Evolutionary conservation across 2,888 invertebrate genomes (phyloP).

Genomic region (Invenusta paracnida): DNA sequence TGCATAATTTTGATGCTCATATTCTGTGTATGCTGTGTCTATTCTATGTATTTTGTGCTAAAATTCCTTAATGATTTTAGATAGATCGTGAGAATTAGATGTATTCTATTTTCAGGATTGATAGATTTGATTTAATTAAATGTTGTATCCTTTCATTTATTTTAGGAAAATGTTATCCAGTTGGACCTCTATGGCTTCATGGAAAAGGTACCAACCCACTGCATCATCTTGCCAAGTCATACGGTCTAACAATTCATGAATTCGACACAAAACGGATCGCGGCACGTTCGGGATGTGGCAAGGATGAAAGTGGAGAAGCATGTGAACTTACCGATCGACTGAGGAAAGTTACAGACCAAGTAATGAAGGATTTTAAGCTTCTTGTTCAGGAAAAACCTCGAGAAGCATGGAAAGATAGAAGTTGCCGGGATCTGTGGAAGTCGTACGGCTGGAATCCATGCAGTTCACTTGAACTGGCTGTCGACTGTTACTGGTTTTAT

Average conservation of each 20-base stretch:
- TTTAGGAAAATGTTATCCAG: neutral
- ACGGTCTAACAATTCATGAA: neutral
- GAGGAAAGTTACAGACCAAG: neutral
- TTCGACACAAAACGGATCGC: neutral
- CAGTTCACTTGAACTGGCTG: neutral
- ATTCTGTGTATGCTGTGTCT: neutral
- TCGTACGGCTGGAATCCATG: neutral
- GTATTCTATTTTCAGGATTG: too few relatives aligned
- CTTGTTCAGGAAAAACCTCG: neutral
- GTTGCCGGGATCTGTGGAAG: neutral
- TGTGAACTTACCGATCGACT: neutral
- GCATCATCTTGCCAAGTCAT: constrained; percentile 5
- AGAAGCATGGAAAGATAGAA: neutral
- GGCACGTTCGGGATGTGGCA: neutral
- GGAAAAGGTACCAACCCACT: constrained; percentile 32
- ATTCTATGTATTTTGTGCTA: neutral
- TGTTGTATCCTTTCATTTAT: too few relatives aligned
- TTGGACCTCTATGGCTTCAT: constrained; percentile 36
- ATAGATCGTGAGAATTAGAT: too few relatives aligned
- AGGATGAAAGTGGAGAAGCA: neutral
- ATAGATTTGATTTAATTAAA: too few relatives aligned
- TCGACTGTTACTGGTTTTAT: neutral
- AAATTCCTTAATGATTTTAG: too few relatives aligned
- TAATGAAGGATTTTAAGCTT: neutral
- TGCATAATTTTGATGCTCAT: too few relatives aligned